These are phyloP conservation scores for Patella depressa DNA, from an alignment of 2,888 invertebrate species.

Conservation along the genomic window DNA sequence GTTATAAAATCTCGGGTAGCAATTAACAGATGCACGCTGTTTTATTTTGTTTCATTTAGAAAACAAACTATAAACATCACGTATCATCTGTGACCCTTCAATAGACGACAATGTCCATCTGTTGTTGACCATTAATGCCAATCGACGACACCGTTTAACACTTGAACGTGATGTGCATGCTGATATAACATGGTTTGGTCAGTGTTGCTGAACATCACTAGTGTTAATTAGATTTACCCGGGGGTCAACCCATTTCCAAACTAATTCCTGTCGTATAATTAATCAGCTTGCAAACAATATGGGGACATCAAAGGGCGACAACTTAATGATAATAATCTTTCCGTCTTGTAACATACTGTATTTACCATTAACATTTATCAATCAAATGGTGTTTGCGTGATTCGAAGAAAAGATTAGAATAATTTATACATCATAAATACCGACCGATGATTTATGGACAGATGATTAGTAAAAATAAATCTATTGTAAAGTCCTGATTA, in stretches of 20 bases:
- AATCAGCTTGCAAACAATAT: conserved; percentile 1
- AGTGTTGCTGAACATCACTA: background rate
- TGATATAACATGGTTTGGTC: background rate
- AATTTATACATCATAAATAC: no score
- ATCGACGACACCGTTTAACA: background rate
- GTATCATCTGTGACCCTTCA: conserved; percentile 1
- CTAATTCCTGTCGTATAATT: background rate
- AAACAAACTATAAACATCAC: conserved; percentile 4
- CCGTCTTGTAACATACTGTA: no score
- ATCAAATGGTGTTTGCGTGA: no score
- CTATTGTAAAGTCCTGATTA: no score
- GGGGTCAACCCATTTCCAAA: background rate
- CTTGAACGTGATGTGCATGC: background rate
- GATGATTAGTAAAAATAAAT: no score
- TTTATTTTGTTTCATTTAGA: background rate
- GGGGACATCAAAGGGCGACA: background rate
- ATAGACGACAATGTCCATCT: conserved; percentile 7
- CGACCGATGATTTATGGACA: no score
- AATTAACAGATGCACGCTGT: background rate
- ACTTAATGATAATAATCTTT: background rate
- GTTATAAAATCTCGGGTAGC: background rate
- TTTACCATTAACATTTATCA: no score
- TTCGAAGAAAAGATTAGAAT: no score
- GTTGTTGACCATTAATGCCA: conserved; percentile 9
- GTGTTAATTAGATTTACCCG: conserved; percentile 1